Evolutionary conservation across 1,140 invertebrate genomes (phyloP).

Genomic region (Tetraneura akinire): DNA sequence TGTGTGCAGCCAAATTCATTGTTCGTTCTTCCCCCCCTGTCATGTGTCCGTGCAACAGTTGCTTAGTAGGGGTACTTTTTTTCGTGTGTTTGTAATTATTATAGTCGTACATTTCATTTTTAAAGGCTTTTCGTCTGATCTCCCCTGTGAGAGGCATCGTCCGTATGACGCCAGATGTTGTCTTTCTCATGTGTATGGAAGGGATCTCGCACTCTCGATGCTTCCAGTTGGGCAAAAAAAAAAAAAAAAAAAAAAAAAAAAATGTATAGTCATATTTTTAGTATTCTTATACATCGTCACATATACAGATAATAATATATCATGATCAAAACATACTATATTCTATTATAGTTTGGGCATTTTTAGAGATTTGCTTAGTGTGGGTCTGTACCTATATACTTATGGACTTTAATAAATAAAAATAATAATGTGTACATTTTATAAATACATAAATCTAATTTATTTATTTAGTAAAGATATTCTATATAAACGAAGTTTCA

Average conservation of each 20-base stretch:
- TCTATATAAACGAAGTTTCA: no score
- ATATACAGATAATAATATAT: neutral
- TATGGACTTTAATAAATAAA: no score
- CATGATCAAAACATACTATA: neutral
- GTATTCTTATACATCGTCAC: conserved; percentile 14
- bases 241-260: conserved; percentile 13
- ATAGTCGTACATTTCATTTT: conserved; percentile 23
- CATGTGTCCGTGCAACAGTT: conserved; percentile 49
- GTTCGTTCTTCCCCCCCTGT: conserved; percentile 23
- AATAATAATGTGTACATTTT: neutral
- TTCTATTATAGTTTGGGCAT: neutral
- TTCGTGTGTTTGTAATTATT: conserved; percentile 31
- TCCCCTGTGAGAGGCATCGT: conserved; percentile 38
- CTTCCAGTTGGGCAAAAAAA: conserved; percentile 42
- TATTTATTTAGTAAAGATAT: neutral
- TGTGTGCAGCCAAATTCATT: conserved; percentile 34
- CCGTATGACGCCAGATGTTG: conserved; percentile 47
- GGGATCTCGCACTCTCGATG: conserved; percentile 16
- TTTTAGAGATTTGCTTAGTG: neutral
- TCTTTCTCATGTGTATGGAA: conserved; percentile 21
- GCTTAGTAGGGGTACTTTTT: conserved; percentile 48
- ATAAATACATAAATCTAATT: neutral
- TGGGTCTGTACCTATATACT: neutral
- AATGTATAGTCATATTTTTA: conserved; percentile 18
- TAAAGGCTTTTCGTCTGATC: conserved; percentile 42